Evolutionary conservation across 2,888 invertebrate genomes (phyloP), one percentile per base, ranked within the genome.

Genomic region (Lordiphosa fenestrarum): DNA sequence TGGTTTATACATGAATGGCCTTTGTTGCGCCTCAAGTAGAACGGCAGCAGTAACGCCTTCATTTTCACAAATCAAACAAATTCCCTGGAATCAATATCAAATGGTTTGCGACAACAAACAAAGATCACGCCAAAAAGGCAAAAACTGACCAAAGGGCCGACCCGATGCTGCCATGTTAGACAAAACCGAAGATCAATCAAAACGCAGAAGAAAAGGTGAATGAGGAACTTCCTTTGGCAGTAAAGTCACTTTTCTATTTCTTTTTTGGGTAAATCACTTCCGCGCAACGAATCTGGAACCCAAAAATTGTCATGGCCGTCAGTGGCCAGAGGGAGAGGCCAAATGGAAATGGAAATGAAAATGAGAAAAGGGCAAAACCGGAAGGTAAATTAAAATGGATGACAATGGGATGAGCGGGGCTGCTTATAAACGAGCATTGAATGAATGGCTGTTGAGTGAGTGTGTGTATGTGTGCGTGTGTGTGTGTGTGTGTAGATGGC

Each of bases 321-420:
- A 83, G 76, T 71, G 66, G 78, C 72, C 33, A 37, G 42, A 51
- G 41, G 6, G 41, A 39, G 30, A 38, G 36, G 15, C 12, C 42
- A 55, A 40, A 44, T 50, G 41, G 46, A 55, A 37, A 46, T 51
- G 52, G 42, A 61, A 64, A 65, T 57, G 50, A 59, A 57, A 44
- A 30, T 44, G 58, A 51, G 70, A 72, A 67, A 48, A 61, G 46
- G 63, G 71, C 59, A 66, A 70, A 71, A 78, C 77, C 82, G 81
- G 81, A 83, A 83, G 81, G 80, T 76, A 80, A 83, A 80, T 80
- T 80, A 80, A 80, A 83, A 80, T 80, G 80, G 83, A 80, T 83
- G 81, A 83, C 83, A 80, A 80, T 77, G 67, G 76, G 38, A 62
- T 41, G 44, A 50, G 38, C 56, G 62, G 68, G 57, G 60, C 69